phyloP scores from a whole-genome alignment of 2,888 invertebrate species.

The Cephus rjabovi region DNA sequence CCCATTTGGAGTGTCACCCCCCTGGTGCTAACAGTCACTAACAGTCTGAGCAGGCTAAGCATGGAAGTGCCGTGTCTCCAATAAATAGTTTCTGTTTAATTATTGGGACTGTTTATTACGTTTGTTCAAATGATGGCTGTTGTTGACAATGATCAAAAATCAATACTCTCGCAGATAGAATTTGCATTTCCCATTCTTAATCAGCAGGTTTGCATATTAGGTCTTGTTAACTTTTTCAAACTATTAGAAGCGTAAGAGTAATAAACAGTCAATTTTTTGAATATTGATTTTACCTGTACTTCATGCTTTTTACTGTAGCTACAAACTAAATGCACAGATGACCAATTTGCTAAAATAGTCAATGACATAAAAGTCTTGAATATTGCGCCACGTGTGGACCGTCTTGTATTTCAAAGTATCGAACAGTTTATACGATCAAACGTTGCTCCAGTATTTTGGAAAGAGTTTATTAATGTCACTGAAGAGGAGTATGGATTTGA shows the following conservation, averaged over 20 bases:
- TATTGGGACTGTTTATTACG: not conserved
- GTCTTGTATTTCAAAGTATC: slow-evolving; percentile 67
- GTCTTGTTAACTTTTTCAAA: not conserved
- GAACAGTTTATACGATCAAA: slow-evolving; percentile 73
- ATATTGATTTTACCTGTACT: not conserved
- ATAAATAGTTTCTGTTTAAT: not conserved
- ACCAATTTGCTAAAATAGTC: slow-evolving; percentile 58
- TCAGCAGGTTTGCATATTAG: slow-evolving; percentile 36
- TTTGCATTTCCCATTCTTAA: slow-evolving; percentile 54
- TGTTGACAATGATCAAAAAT: not conserved
- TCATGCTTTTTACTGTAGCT: slow-evolving; percentile 29
- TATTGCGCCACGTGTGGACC: slow-evolving; percentile 59
- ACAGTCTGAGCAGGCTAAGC: not conserved
- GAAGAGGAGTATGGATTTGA: slow-evolving; percentile 74
- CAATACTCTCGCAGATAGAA: slow-evolving; percentile 31
- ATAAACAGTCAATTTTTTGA: not conserved
- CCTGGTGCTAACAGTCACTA: too few relatives aligned
- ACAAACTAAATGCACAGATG: slow-evolving; percentile 52
- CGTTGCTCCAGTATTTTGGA: slow-evolving; percentile 76
- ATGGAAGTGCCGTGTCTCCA: not conserved
- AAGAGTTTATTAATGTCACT: slow-evolving; percentile 70
- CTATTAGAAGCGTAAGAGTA: not conserved
- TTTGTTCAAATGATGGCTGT: not conserved
- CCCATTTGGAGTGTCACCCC: too few relatives aligned
- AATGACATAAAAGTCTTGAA: slow-evolving; percentile 56